These are phyloP conservation scores for Acanthis flammea DNA, from an alignment of 2,797 vertebrate species.

Conservation along the genomic window DNA sequence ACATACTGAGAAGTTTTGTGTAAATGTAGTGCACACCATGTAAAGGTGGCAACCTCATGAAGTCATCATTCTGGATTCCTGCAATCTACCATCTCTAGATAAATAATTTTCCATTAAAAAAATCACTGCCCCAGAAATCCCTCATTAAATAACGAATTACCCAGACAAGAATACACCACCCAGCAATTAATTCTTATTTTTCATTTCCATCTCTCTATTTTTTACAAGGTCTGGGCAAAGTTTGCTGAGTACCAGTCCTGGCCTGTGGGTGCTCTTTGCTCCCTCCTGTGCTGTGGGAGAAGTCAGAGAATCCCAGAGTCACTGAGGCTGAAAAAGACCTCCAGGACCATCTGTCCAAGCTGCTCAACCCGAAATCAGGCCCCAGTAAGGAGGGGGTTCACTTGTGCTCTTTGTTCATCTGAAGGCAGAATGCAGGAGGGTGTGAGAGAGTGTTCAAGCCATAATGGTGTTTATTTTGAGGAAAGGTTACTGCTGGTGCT, in stretches of 20 bases:
- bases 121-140: background rate
- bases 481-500: background rate
- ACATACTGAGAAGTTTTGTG: accelerated
- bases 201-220: background rate
- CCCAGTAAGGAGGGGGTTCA: background rate
- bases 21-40: background rate
- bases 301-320: background rate
- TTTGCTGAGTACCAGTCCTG: too few relatives aligned
- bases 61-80: background rate
- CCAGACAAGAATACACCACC: background rate
- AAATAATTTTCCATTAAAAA: background rate
- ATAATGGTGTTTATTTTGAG: background rate
- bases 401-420: accelerated
- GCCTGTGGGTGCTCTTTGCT: background rate
- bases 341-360: background rate
- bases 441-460: background rate
- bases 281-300: background rate
- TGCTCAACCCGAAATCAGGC: background rate
- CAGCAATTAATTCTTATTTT: background rate
- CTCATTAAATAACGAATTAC: background rate
- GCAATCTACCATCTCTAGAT: background rate
- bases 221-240: background rate
- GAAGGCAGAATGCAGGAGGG: background rate
- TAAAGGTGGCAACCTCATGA: background rate
- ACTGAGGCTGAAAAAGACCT: background rate